A percentile compares a stretch with the other conserved stretches of the same genome.
Evolutionary conservation across 2,797 vertebrate genomes (phyloP).

Genomic region (Discoglossus pictus): DNA sequence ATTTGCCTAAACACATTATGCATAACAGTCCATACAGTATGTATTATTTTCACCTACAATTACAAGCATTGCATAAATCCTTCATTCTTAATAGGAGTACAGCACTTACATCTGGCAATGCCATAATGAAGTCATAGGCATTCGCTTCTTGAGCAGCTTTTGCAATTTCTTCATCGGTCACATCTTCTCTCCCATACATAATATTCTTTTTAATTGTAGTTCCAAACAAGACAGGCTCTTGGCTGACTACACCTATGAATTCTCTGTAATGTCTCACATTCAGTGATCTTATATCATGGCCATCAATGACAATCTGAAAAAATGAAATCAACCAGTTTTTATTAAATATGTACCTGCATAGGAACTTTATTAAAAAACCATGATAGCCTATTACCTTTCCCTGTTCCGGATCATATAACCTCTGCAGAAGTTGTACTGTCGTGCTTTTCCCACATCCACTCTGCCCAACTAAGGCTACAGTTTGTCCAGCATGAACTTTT

Average conservation of each 20-base stretch:
- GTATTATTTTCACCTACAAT: too few relatives aligned
- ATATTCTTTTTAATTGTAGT: conserved; percentile 61
- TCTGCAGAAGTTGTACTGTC: conserved; percentile 45
- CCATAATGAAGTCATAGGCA: conserved; percentile 60
- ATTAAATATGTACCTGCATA: too few relatives aligned
- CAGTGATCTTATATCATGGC: conserved; percentile 56
- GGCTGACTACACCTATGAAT: conserved; percentile 60
- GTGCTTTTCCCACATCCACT: conserved; percentile 53
- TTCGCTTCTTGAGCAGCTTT: conserved; percentile 63
- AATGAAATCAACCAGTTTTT: too few relatives aligned
- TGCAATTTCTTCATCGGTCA: conserved; percentile 60
- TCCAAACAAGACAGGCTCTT: conserved; percentile 63
- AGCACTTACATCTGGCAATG: conserved; percentile 60
- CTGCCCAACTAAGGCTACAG: conserved; percentile 45
- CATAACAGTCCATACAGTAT: too few relatives aligned
- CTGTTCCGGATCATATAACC: conserved; percentile 50
- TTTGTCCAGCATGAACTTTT: conserved; percentile 51
- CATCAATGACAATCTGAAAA: conserved; percentile 50
- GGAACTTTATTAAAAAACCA: too few relatives aligned
- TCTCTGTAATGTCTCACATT: conserved; percentile 60
- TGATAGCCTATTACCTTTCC: conserved; percentile 45
- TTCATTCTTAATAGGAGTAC: conserved; percentile 17
- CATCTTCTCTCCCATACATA: conserved; percentile 58
- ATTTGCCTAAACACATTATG: too few relatives aligned
- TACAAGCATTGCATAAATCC: too few relatives aligned